Base-by-base conservation (phyloP, 2,797 vertebrate genomes). In the Alosa sapidissima region DNA sequence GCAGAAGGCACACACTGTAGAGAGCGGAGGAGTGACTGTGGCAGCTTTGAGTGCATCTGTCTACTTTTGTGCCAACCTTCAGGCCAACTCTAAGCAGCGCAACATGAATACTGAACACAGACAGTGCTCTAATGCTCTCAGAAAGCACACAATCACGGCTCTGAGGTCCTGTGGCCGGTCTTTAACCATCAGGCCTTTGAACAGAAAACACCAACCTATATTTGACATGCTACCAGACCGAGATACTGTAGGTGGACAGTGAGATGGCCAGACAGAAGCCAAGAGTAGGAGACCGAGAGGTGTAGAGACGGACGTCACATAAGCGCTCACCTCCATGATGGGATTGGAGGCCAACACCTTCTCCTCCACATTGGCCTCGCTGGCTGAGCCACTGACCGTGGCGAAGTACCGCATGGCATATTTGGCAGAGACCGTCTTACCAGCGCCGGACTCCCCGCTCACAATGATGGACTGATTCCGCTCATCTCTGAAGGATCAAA, bases 371-470 rank as follows among this genome's bases (percentile, higher is more conserved):
- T 98, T 99, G 90, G 98, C 96, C 92, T 99, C 97, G 14, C 96
- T 99, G 91, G 97, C 96, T 33, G 98, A 97, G 10, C 98, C 98
- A 62, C 98, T 99, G 88, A 99, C 98, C 0, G 98, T 99, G 33
- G 98, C 98, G 65, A 99, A 99, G 92, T 99, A 99, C 84, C 98
- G 94, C 98, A 99, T 99, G 88, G 98, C 98, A 13, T 99, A 99
- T 91, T 99, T 99, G 33, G 98, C 98, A 6, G 98, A 99, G 11
- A 99, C 98, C 0, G 98, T 99, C 94, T 99, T 99, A 11, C 98
- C 98, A 2, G 98, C 98, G 41, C 98, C 98, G 0, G 98, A 99
- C 87, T 99, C 98, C 51, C 98, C 98, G 2, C 98, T 99, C 89
- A 99, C 98, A 84, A 99, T 99, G 91, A 99, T 99, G 0, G 98